Base-by-base conservation (phyloP, 1,140 invertebrate genomes). In the Epicauta chinensis region DNA sequence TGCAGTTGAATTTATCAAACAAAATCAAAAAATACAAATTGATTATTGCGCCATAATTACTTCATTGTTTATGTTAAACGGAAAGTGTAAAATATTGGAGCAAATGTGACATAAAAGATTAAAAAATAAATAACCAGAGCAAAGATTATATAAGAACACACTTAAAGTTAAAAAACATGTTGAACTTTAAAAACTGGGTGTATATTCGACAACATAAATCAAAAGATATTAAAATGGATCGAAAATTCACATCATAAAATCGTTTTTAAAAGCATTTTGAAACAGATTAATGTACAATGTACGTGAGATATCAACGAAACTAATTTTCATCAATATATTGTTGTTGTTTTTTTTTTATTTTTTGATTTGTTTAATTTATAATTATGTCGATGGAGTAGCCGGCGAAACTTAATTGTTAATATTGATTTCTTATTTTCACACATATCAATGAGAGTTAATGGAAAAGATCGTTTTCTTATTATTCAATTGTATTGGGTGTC, bases 181-280 rank as follows among this genome's bases (percentile, higher is more conserved):
- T 47, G 45, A 47, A 47, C 45, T 47, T 47, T 47, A 47, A 47
- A 47, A 47, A 23, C 45, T 47, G 45, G 45, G 45, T 37, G 45
- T 47, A 47, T 47, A 47, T 47, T 23, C 23, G 23, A 23, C 23
- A 23, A 47, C 45, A 47, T 47, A 47, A 47, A 47, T 47, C 45
- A 47, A 47, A 47, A 23, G 14, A 47, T 47, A 47, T 47, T 47
- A 47, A 47, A 47, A 47, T 47, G 45, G 38, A 47, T 47, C 45
- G 45, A 47, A 47, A 34, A 34, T 47, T 37, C 45, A 38, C 45
- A 47, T 47, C 45, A 37, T 38, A 47, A 47, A 47, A 23, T 23
- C 7, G 32, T 47, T 47, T 43, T 47, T 47, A 47, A 47, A 46
- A 47, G 29, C 45, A 37, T 47, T 47, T 47, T 37, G 45, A 32